Conservation (phyloP, 2,797 vertebrate species). For the Spizella passerina region DNA sequence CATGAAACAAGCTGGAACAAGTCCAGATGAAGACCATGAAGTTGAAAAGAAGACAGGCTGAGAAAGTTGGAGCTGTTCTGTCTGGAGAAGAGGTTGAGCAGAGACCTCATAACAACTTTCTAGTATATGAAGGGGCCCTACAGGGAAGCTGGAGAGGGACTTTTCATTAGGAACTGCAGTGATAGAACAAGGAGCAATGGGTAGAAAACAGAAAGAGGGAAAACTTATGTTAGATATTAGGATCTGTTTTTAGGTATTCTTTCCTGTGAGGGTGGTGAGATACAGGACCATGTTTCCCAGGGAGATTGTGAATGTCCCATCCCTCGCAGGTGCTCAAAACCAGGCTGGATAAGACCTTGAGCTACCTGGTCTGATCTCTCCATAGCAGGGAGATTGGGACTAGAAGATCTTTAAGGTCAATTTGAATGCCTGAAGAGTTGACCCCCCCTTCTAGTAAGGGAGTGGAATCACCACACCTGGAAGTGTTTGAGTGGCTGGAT, state of each 20-base stretch:
- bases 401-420: neutral
- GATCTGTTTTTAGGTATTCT: neutral
- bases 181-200: neutral
- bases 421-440: neutral
- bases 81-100: neutral
- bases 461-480: neutral
- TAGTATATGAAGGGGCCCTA: neutral
- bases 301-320: neutral
- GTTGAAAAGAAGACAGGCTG: neutral
- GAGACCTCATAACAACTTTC: neutral
- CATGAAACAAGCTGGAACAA: neutral
- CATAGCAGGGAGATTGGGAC: neutral
- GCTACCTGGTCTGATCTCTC: neutral
- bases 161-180: neutral
- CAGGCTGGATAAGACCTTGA: neutral
- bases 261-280: neutral
- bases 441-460: neutral
- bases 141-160: neutral
- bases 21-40: neutral
- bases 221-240: neutral
- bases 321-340: neutral
- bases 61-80: neutral
- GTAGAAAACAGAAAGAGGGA: neutral
- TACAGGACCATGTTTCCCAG: neutral
- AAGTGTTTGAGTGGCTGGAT: neutral